Conservation (phyloP, 2,113 vertebrate species). For the Gobiocypris rarus region DNA sequence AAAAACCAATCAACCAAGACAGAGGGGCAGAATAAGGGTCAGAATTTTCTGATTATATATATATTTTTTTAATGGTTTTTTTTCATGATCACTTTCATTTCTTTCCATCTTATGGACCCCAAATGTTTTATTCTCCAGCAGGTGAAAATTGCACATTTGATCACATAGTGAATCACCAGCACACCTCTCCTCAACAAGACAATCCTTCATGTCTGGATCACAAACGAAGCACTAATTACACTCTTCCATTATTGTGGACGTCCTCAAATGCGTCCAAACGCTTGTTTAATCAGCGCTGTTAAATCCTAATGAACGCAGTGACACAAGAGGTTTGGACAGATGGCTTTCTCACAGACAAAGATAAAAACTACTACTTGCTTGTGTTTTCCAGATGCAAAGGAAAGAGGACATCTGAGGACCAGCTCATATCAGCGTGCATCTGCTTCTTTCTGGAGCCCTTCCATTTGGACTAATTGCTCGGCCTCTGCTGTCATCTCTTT, state of each 20-base stretch:
- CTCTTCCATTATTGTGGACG: neutral
- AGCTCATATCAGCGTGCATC: neutral
- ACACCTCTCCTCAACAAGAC: neutral
- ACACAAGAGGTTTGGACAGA: conserved; percentile 6
- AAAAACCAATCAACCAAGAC: too few species aligned
- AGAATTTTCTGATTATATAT: too few species aligned
- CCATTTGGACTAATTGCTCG: conserved; percentile 6
- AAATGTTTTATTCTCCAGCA: neutral
- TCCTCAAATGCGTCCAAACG: neutral
- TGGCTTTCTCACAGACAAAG: conserved; percentile 1
- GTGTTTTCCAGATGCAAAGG: neutral
- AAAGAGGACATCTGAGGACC: neutral
- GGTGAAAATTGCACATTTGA: neutral
- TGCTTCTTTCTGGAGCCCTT: conserved; percentile 1
- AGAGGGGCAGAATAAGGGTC: too few species aligned
- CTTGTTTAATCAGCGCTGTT: conserved; percentile 4
- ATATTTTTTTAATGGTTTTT: too few species aligned
- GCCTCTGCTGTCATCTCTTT: neutral
- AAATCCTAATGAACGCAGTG: neutral
- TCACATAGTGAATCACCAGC: neutral
- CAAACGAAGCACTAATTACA: neutral
- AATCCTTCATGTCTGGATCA: neutral
- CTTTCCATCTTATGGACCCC: too few species aligned
- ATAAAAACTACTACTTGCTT: neutral
- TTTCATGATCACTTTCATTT: too few species aligned